Evolutionary conservation across 2,888 invertebrate genomes (phyloP).

Genomic region (Prosapia bicincta): DNA sequence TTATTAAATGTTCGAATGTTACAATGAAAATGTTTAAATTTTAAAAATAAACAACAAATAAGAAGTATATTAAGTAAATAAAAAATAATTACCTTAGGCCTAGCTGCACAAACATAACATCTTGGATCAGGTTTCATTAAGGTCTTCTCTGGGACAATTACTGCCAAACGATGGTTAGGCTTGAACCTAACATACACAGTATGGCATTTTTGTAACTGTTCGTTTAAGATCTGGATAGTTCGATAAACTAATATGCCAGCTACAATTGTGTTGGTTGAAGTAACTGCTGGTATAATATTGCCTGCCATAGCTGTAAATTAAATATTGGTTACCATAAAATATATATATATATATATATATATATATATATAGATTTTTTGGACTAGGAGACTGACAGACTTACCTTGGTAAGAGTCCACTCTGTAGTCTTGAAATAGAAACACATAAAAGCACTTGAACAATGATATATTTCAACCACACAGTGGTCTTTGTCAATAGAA

Average conservation of each 20-base stretch:
- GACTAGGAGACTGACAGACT: too few relatives aligned
- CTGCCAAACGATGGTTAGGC: slow-evolving; percentile 67
- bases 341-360: not conserved
- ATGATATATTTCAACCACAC: too few relatives aligned
- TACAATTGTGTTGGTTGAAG: slow-evolving; percentile 97
- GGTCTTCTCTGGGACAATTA: slow-evolving; percentile 68
- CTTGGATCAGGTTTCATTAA: slow-evolving; percentile 84
- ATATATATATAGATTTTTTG: too few relatives aligned
- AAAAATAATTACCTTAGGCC: slow-evolving; percentile 64
- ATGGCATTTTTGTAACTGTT: slow-evolving; percentile 63
- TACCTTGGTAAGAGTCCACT: too few relatives aligned
- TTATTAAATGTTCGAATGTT: too few relatives aligned
- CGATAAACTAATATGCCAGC: slow-evolving; percentile 94
- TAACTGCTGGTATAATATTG: slow-evolving; percentile 99
- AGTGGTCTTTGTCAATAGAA: too few relatives aligned
- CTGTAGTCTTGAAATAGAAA: too few relatives aligned
- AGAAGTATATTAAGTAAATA: too few relatives aligned
- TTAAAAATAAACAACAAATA: too few relatives aligned
- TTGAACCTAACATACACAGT: slow-evolving; percentile 73
- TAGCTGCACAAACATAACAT: slow-evolving; percentile 91
- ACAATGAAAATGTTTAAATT: too few relatives aligned
- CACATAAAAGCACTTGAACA: too few relatives aligned
- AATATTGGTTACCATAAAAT: slow-evolving; percentile 4
- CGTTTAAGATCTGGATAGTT: slow-evolving; percentile 70
- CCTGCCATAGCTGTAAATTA: slow-evolving; percentile 86